A percentile compares a stretch with the other conserved stretches of the same genome.
Evolutionary conservation across 2,797 vertebrate species (phyloP).

Genomic region (Mus spretus): DNA sequence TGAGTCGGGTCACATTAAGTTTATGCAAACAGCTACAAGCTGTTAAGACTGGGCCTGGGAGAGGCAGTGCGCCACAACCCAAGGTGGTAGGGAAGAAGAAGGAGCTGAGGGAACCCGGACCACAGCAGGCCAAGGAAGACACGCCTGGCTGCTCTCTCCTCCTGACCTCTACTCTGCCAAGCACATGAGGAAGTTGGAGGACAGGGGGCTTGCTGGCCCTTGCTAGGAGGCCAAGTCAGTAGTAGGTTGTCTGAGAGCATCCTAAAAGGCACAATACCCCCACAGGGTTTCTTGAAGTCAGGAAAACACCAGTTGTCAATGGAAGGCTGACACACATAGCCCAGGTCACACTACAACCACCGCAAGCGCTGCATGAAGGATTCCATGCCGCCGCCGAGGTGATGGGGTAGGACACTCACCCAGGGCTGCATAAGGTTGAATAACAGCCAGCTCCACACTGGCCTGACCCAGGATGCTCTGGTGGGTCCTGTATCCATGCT

Average conservation of each 20-base stretch:
- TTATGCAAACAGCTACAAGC: not conserved
- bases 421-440: not conserved
- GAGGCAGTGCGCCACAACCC: no score
- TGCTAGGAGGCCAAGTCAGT: not conserved
- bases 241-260: not conserved
- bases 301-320: not conserved
- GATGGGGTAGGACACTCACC: not conserved
- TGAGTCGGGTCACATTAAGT: not conserved
- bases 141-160: not conserved
- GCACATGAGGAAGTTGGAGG: not conserved
- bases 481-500: not conserved
- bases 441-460: no score
- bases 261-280: not conserved
- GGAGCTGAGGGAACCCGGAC: not conserved
- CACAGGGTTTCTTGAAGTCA: not conserved
- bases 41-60: no score
- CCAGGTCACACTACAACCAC: accelerated
- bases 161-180: not conserved
- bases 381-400: accelerated
- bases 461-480: not conserved
- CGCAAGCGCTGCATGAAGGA: accelerated
- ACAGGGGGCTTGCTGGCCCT: no score
- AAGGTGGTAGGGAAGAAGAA: no score
- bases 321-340: accelerated
- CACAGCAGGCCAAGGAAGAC: accelerated